Base-by-base conservation (phyloP, 2,113 vertebrate genomes). In the Oryzias woworae region DNA sequence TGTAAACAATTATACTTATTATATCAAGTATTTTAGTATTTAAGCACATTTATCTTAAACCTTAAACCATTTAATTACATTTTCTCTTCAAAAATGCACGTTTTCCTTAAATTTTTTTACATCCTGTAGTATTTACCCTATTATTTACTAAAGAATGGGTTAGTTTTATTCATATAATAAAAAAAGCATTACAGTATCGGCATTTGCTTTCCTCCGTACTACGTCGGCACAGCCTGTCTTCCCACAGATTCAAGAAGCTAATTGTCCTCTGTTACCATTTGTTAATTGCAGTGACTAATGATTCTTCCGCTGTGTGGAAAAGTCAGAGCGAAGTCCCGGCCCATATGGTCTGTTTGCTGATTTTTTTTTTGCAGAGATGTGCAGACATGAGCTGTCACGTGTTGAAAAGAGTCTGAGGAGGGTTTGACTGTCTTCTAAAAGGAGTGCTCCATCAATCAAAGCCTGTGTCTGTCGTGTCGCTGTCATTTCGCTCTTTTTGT, bases 361-460 rank as follows among this genome's bases (percentile, higher is more conserved):
- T 44, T 36, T 36, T 70, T 64, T 53, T 73, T 73, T 71, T 62
- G 43, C 50, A 69, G 36, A 70, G 75, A 78, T 58, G 63, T 67
- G 16, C 24, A 71, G 81, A 86, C 75, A 24, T 47, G 20, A 20
- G 73, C 83, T 89, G 84, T 88, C 86, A 88, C 52, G 55, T 53
- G 24, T 22, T 89, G 82, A 88, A 86, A 87, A 77, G 76, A 65
- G 44, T 70, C 72, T 81, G 67, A 77, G 45, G 58, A 62, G 53
- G 36, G 73, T 67, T 62, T 72, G 58, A 47, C 80, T 74, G 66
- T 73, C 73, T 67, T 26, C 71, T 67, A 49, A 67, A 81, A 77
- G 77, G 62, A 63, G 61, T 55, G 85, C 71, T 85, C 75, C 56
- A 57, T 86, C 84, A 83, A 83, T 89, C 82, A 89, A 82, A 54